Conservation (phyloP, 2,113 vertebrate species). For the Crypturellus undulatus region DNA sequence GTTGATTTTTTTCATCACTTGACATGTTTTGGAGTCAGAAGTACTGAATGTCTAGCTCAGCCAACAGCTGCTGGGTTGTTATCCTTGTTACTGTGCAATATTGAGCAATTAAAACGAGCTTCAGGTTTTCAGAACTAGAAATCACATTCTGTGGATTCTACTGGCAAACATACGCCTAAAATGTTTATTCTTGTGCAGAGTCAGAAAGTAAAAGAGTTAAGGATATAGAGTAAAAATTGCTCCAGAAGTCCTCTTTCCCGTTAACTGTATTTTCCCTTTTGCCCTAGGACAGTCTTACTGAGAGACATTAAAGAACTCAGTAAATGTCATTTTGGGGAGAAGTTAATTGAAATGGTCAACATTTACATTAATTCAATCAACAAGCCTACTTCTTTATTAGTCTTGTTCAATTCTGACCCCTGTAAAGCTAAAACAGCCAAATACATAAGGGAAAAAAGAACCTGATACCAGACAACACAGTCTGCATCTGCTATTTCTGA, state of each 20-base stretch:
- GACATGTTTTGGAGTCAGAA: neutral
- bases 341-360: neutral
- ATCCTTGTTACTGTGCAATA: neutral
- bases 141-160: neutral
- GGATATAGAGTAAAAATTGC: neutral
- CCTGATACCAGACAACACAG: neutral
- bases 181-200: neutral
- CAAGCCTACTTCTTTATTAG: neutral
- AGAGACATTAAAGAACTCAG: neutral
- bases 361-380: neutral
- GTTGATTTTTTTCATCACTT: neutral
- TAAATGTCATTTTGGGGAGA: neutral
- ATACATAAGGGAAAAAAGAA: neutral
- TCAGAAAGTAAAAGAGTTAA: neutral
- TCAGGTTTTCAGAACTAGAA: neutral
- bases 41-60: neutral
- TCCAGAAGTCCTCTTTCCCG: neutral
- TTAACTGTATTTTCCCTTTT: neutral
- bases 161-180: neutral
- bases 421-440: neutral
- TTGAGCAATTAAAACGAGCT: neutral
- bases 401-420: neutral
- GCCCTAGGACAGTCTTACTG: neutral
- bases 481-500: neutral
- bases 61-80: no score